Conservation (phyloP, 2,888 invertebrate genomes). For the Dromius quadrimaculatus region DNA sequence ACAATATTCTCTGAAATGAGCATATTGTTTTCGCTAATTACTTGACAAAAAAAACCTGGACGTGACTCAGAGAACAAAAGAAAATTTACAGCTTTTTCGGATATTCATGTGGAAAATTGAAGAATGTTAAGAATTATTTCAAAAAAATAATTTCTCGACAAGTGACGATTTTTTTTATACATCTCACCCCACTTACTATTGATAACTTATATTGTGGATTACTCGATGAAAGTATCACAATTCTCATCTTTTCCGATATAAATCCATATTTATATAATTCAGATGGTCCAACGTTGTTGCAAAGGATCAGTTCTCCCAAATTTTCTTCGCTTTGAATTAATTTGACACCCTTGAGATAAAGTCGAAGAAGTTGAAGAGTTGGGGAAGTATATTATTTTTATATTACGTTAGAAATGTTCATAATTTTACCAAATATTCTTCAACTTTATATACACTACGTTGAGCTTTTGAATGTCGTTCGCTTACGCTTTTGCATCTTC, state of each 20-base stretch:
- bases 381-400: conserved; percentile 31
- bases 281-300: neutral
- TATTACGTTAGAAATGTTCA: conserved; percentile 20
- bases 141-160: too few relatives aligned
- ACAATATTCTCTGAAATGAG: too few relatives aligned
- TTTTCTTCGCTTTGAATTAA: conserved; percentile 24
- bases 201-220: conserved; percentile 4
- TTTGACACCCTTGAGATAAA: conserved; percentile 33
- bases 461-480: conserved; percentile 7
- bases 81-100: too few relatives aligned
- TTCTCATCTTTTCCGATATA: conserved; percentile 7
- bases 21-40: too few relatives aligned
- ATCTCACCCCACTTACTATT: conserved; percentile 11
- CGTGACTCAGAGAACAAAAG: too few relatives aligned
- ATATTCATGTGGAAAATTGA: too few relatives aligned
- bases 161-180: too few relatives aligned
- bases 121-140: too few relatives aligned
- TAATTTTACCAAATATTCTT: conserved; percentile 26
- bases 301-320: conserved; percentile 15
- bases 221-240: conserved; percentile 22
- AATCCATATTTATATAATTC: conserved; percentile 25
- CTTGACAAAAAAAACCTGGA: too few relatives aligned
- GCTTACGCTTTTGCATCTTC: neutral
- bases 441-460: conserved; percentile 15
- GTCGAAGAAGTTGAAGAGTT: conserved; percentile 24